Evolutionary conservation across 2,888 invertebrate genomes (phyloP).

Genomic region (Cacoxenus indagator): DNA sequence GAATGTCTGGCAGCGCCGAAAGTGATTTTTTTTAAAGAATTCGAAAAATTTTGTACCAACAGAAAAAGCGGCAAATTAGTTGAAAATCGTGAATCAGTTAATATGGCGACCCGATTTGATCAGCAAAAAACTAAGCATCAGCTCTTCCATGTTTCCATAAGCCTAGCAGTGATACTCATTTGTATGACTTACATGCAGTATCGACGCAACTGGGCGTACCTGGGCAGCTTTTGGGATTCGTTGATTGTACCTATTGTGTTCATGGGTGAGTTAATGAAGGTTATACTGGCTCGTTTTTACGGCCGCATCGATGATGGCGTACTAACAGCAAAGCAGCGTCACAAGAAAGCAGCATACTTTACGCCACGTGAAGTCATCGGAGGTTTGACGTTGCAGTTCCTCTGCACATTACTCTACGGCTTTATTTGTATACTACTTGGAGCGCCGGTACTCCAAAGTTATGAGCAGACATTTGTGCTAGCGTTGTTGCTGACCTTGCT

Average conservation of each 20-base stretch:
- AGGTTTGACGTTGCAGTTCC: slow-evolving; percentile 63
- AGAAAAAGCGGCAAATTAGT: too few relatives aligned
- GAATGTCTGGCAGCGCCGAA: too few relatives aligned
- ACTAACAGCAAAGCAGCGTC: slow-evolving; percentile 62
- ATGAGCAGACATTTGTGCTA: slow-evolving; percentile 69
- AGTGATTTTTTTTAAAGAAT: too few relatives aligned
- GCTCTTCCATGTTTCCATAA: slow-evolving; percentile 68
- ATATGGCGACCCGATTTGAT: slow-evolving; percentile 67
- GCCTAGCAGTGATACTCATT: slow-evolving; percentile 65
- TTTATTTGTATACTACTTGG: slow-evolving; percentile 70
- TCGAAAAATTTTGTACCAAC: too few relatives aligned
- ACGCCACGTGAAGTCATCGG: slow-evolving; percentile 62
- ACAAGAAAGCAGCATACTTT: slow-evolving; percentile 61
- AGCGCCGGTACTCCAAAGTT: slow-evolving; percentile 69
- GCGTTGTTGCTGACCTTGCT: slow-evolving; percentile 66
- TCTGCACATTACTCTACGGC: slow-evolving; percentile 65
- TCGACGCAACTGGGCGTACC: slow-evolving; percentile 63
- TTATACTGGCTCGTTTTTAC: slow-evolving; percentile 64
- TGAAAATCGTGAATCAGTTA: slow-evolving; percentile 20
- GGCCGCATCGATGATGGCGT: slow-evolving; percentile 56
- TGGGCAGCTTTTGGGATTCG: slow-evolving; percentile 69
- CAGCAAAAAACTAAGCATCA: slow-evolving; percentile 69
- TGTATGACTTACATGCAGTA: slow-evolving; percentile 69
- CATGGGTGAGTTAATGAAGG: slow-evolving; percentile 65
- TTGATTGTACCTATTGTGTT: slow-evolving; percentile 67